Percentiles rank a stretch among this genome's conserved stretches.
Conservation (phyloP, 2,797 vertebrate species). For the Masticophis lateralis region DNA sequence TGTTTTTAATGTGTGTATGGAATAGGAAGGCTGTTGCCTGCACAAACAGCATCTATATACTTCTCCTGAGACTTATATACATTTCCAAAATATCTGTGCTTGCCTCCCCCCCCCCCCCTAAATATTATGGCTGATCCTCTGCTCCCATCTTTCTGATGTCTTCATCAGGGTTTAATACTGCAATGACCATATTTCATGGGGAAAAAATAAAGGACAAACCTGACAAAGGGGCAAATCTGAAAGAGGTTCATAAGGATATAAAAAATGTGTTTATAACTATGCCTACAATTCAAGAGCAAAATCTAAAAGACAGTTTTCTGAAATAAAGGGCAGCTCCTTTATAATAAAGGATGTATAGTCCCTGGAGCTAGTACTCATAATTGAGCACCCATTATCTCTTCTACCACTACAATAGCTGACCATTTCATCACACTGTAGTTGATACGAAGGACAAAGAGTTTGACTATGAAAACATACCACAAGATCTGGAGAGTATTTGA, state of each 20-base stretch:
- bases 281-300: not conserved
- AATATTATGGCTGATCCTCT: not conserved
- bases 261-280: not conserved
- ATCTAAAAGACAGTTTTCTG: not conserved
- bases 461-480: not conserved
- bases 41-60: not conserved
- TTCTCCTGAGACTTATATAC: not conserved
- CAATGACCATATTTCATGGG: not conserved
- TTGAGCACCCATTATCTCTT: not conserved
- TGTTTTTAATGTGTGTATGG: not conserved
- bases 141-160: not conserved
- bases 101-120: accelerated
- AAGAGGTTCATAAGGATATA: not conserved
- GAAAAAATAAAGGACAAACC: not conserved
- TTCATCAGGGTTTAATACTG: not conserved
- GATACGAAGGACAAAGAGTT: not conserved
- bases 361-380: not conserved
- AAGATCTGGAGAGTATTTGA: not conserved
- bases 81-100: not conserved
- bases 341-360: not conserved
- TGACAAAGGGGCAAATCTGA: not conserved
- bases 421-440: not conserved
- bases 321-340: not conserved
- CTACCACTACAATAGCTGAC: not conserved
- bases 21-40: not conserved